Percentiles rank a stretch among this genome's conserved stretches.
These are phyloP conservation scores for Oopsacas minuta DNA, from an alignment of 37 sponge, comb jelly and placozoan species.

Conservation along the genomic window DNA sequence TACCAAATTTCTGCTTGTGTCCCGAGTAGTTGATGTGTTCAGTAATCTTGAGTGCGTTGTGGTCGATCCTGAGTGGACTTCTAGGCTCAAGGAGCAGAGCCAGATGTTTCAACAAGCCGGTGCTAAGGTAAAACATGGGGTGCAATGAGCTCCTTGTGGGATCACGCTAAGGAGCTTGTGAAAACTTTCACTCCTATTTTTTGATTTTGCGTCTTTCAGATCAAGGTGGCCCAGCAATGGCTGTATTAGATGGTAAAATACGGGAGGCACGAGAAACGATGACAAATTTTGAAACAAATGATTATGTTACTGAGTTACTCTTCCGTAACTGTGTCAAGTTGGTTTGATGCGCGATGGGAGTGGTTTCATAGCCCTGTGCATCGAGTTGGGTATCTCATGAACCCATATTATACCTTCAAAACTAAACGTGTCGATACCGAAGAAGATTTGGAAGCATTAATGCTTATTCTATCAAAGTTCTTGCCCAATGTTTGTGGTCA, in stretches of 20 bases:
- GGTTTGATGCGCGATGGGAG: not conserved
- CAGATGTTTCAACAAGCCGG: not conserved
- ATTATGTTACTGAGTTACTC: not conserved
- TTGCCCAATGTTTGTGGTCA: not conserved
- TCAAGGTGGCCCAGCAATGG: not conserved
- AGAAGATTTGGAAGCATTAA: not conserved
- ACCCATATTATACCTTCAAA: not conserved
- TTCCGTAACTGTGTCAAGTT: not conserved
- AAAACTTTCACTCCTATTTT: not conserved
- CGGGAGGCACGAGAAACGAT: not conserved
- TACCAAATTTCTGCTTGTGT: not conserved
- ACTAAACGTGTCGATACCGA: too few species aligned
- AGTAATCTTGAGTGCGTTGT: not conserved
- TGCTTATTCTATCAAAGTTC: not conserved
- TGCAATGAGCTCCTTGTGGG: not conserved
- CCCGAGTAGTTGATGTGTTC: not conserved
- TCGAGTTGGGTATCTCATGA: not conserved
- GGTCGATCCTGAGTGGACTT: not conserved
- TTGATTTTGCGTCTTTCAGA: not conserved
- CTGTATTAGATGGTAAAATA: not conserved
- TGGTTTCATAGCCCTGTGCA: not conserved
- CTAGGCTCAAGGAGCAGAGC: not conserved
- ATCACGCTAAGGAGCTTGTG: not conserved
- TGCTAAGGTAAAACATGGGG: not conserved
- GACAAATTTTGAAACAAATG: not conserved